These are phyloP conservation scores for Ostrea denselamellosa DNA, from an alignment of 1,140 invertebrate species.

Conservation along the genomic window DNA sequence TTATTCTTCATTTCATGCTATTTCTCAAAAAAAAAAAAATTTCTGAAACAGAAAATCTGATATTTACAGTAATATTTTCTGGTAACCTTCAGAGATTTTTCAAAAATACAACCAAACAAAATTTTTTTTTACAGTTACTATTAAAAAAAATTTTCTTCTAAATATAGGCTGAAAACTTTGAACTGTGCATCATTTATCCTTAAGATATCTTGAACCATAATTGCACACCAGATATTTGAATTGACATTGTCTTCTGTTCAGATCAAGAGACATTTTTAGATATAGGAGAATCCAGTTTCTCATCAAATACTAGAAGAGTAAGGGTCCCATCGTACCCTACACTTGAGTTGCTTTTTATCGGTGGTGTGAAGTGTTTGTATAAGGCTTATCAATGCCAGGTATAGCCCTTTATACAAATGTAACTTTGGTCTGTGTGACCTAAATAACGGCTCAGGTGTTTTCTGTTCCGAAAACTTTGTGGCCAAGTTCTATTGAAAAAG, in stretches of 20 bases:
- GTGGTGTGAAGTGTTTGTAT: slow-evolving; percentile 35
- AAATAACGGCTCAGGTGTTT: slow-evolving; percentile 26
- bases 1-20: background rate
- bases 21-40: background rate
- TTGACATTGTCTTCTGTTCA: background rate
- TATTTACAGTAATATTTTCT: background rate
- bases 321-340: background rate
- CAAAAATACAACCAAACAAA: too few species aligned
- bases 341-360: slow-evolving; percentile 32
- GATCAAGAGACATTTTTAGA: background rate
- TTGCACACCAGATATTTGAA: background rate
- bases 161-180: too few species aligned
- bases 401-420: slow-evolving; percentile 39
- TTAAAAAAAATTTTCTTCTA: too few species aligned
- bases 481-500: slow-evolving; percentile 1
- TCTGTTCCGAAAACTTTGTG: background rate
- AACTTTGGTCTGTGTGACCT: slow-evolving; percentile 34
- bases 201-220: too few species aligned
- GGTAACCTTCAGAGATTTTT: background rate
- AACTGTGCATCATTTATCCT: too few species aligned
- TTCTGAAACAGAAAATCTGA: background rate
- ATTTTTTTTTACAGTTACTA: too few species aligned
- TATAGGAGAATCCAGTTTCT: background rate
- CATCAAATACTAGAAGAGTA: slow-evolving; percentile 13
- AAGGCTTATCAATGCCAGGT: slow-evolving; percentile 26